Evolutionary conservation across 2,113 vertebrate genomes (phyloP).

Genomic region (Triplophysa tibetana): DNA sequence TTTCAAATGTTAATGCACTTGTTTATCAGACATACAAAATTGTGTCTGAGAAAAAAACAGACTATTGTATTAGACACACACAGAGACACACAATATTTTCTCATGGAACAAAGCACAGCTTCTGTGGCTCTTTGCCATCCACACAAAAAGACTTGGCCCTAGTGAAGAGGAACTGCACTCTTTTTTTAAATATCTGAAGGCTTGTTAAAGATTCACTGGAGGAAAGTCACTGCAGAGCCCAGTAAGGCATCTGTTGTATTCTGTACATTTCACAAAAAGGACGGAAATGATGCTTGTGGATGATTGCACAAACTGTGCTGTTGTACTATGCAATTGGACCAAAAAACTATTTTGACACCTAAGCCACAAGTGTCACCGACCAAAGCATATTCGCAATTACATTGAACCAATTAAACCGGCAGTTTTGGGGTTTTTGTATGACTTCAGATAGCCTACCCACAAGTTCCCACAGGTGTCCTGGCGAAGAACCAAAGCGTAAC

Average conservation of each 20-base stretch:
- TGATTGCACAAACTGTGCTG: not conserved
- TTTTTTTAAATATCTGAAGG: conserved; percentile 64
- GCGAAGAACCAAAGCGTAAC: too few relatives aligned
- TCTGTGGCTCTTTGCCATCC: conserved; percentile 65
- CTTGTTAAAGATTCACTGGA: conserved; percentile 57
- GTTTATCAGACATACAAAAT: conserved; percentile 22
- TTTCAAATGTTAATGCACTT: not conserved
- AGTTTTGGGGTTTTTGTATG: too few relatives aligned
- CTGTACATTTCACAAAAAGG: conserved; percentile 7
- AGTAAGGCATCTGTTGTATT: conserved; percentile 57
- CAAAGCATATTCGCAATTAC: too few relatives aligned
- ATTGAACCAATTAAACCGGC: too few relatives aligned
- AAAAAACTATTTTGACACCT: too few relatives aligned
- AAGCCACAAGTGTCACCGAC: too few relatives aligned
- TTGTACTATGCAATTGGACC: not conserved
- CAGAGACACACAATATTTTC: conserved; percentile 45
- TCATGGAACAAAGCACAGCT: conserved; percentile 67
- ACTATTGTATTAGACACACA: not conserved
- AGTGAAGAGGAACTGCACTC: conserved; percentile 55
- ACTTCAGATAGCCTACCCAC: not conserved
- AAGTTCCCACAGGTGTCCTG: not conserved
- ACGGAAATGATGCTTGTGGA: conserved; percentile 25
- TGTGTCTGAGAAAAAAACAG: conserved; percentile 1
- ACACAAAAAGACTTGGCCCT: conserved; percentile 63
- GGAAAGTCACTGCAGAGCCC: conserved; percentile 40